phyloP scores from a whole-genome alignment of 2,888 invertebrate genomes.

The Shargacucullia verbasci region DNA sequence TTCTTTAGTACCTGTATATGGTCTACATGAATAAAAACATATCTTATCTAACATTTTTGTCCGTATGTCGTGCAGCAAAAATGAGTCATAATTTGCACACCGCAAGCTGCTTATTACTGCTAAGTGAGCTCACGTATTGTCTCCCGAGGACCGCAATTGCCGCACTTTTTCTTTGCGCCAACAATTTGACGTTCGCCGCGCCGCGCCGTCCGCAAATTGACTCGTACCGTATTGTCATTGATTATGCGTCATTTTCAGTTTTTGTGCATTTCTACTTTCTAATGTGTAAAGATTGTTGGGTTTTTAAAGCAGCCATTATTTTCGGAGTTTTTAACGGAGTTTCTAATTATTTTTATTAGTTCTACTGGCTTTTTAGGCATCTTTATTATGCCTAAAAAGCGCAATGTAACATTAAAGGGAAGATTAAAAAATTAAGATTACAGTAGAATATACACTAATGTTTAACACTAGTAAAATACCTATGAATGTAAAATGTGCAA shows the following conservation, averaged over 20 bases:
- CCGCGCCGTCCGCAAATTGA: slow-evolving; percentile 58
- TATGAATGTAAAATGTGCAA: no score
- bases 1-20: no score
- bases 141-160: slow-evolving; percentile 59
- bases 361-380: no score
- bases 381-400: no score
- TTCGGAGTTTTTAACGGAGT: slow-evolving; percentile 5
- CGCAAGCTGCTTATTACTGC: slow-evolving; percentile 71
- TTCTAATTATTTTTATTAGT: no score
- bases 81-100: slow-evolving; percentile 70
- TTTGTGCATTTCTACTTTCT: slow-evolving; percentile 49
- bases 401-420: no score
- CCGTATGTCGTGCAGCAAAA: slow-evolving; percentile 62
- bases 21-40: not conserved
- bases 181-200: no score
- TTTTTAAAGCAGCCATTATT: slow-evolving; percentile 11
- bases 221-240: slow-evolving; percentile 57
- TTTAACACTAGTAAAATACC: no score
- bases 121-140: slow-evolving; percentile 75
- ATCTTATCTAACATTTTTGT: not conserved
- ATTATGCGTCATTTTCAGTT: slow-evolving; percentile 57
- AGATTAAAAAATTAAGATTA: no score
- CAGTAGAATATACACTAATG: no score
- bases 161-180: slow-evolving; percentile 54
- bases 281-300: slow-evolving; percentile 33